Conservation (phyloP, 2,113 vertebrate genomes). For the Coptodon bakossiorum region DNA sequence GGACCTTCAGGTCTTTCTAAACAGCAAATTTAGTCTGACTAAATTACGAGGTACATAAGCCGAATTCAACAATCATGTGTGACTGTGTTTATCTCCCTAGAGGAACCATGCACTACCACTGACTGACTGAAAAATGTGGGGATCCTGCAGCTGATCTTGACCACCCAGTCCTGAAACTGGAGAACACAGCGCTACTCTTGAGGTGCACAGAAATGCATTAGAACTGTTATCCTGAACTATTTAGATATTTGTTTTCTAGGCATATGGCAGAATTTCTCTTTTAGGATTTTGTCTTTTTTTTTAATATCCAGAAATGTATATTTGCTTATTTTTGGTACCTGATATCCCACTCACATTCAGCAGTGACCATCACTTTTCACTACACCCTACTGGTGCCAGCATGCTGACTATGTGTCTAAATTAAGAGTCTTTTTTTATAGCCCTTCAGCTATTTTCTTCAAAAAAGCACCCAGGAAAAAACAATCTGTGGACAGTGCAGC, state of each 20-base stretch:
- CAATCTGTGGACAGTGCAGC: background rate
- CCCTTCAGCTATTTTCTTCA: background rate
- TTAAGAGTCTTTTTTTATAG: background rate
- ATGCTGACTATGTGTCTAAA: background rate
- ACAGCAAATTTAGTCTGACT: background rate
- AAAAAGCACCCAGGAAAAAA: background rate
- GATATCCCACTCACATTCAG: background rate
- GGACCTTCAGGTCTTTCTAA: background rate
- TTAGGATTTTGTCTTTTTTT: background rate
- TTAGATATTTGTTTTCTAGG: background rate
- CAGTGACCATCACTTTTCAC: background rate
- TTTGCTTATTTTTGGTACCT: background rate
- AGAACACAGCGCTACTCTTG: background rate
- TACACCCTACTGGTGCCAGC: background rate
- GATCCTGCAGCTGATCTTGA: conserved; percentile 6
- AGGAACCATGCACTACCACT: background rate
- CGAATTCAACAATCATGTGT: background rate
- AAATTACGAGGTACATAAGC: background rate
- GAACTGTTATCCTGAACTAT: background rate
- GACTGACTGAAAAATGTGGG: background rate
- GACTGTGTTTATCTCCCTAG: background rate
- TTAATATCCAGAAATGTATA: background rate
- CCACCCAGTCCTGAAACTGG: background rate
- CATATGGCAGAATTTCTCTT: background rate
- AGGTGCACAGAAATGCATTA: background rate